Percentiles rank a stretch among this genome's conserved stretches.
Evolutionary conservation across 2,797 vertebrate genomes (phyloP).

Genomic region (Anisognathus igniventris): DNA sequence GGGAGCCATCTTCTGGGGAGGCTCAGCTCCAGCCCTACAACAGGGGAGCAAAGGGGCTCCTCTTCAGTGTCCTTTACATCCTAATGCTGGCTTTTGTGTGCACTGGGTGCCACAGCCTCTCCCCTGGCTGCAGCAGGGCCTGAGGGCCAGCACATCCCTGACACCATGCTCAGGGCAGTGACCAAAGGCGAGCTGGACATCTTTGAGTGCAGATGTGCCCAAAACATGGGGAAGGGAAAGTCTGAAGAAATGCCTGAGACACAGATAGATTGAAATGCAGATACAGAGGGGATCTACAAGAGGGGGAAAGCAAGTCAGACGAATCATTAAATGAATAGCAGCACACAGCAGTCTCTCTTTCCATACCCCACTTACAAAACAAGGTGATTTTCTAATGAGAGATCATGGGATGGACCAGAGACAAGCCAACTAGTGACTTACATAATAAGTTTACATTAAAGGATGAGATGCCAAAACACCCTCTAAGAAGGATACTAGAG

Average conservation of each 20-base stretch:
- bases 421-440: background rate
- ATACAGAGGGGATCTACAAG: background rate
- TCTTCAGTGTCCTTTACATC: background rate
- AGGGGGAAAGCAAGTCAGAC: background rate
- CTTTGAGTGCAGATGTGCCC: background rate
- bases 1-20: background rate
- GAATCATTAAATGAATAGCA: background rate
- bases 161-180: background rate
- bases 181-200: background rate
- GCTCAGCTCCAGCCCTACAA: background rate
- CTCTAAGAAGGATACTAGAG: conserved; percentile 30
- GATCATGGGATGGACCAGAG: background rate
- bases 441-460: background rate
- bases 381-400: background rate
- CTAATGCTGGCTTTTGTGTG: background rate
- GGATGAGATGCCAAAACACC: conserved; percentile 15
- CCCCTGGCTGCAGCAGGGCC: background rate
- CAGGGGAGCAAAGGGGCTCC: background rate
- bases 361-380: background rate
- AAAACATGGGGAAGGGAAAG: background rate
- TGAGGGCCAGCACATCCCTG: background rate
- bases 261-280: background rate
- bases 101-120: background rate
- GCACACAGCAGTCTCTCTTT: background rate
- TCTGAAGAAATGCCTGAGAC: background rate